Base-by-base conservation (phyloP, 2,113 vertebrate genomes). In the Phodopus roborovskii region DNA sequence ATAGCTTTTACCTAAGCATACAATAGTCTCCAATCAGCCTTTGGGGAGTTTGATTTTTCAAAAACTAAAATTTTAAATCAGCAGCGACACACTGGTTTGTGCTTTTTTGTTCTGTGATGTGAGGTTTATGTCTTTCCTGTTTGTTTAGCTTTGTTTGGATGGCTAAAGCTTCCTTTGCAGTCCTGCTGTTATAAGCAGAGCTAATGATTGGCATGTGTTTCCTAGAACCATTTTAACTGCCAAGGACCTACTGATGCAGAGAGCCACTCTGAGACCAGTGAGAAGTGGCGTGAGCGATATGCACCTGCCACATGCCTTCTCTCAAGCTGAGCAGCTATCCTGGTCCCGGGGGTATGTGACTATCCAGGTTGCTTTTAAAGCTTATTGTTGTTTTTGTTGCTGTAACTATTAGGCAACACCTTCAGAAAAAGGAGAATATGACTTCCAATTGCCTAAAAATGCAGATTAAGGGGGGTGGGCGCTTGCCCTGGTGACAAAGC, bases 401-500 rank as follows among this genome's bases (percentile, higher is more conserved):
- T 84, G 70, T 91, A 77, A 90, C 53, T 78, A 85, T n/a, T 92
- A 90, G 92, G 66, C 30, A 89, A 71, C 33, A 58, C 66, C 71
- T 91, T 92, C 73, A 64, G 81, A 78, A 90, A 90, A 92, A 89
- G 53, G 48, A 92, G 53, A 90, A 79, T 91, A 81, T 95, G 53
- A 92, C 74, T 94, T 97, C 71, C 84, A 94, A 70, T 56, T 92
- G 87, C 94, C 90, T 93, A 93, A 96, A 96, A 95, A 97, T 77
- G 39, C 84, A 86, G 84, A 73, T 77, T 66, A 56, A 78, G 19
- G 30, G 13, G 10, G 24, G 20, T n/a, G 77, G 58, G 30, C 26
- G 48, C 56, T 90, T 91, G 56, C 88, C 88, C 93, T 92, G 78
- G 97, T 97, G 91, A 96, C 95, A 97, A 97, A 97, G 90, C 66